Percentiles rank a stretch among this genome's conserved stretches.
Evolutionary conservation across 2,797 vertebrate species (phyloP).

Genomic region (Thripadectes ignobilis): DNA sequence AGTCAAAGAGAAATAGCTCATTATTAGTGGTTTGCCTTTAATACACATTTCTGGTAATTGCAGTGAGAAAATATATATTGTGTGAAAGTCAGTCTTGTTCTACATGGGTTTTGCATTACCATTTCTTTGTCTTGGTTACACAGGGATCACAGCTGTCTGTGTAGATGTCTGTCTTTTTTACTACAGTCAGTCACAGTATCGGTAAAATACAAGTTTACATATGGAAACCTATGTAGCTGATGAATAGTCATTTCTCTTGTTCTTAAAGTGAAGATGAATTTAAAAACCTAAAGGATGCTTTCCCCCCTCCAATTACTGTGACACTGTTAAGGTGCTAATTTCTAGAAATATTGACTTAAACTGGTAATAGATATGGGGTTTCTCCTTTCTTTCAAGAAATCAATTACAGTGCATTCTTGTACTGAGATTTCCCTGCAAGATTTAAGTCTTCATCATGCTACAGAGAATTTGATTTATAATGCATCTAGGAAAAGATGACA

Average conservation of each 20-base stretch:
- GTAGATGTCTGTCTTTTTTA: background rate
- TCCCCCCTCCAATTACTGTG: background rate
- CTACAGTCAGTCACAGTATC: fast-evolving
- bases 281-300: background rate
- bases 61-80: background rate
- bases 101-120: fast-evolving
- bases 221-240: background rate
- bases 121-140: fast-evolving
- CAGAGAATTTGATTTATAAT: background rate
- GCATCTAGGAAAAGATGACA: background rate
- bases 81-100: background rate
- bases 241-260: background rate
- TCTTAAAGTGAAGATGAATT: background rate
- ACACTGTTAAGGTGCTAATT: background rate
- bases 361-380: background rate
- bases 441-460: background rate
- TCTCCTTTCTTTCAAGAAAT: background rate
- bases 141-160: background rate
- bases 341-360: background rate
- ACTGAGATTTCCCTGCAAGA: background rate
- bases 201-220: background rate
- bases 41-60: fast-evolving
- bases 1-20: background rate
- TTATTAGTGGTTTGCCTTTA: background rate
- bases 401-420: background rate